Percentiles rank a stretch among this genome's conserved stretches.
Evolutionary conservation across 2,113 vertebrate genomes (phyloP).

Genomic region (Ctenodactylus gundi): DNA sequence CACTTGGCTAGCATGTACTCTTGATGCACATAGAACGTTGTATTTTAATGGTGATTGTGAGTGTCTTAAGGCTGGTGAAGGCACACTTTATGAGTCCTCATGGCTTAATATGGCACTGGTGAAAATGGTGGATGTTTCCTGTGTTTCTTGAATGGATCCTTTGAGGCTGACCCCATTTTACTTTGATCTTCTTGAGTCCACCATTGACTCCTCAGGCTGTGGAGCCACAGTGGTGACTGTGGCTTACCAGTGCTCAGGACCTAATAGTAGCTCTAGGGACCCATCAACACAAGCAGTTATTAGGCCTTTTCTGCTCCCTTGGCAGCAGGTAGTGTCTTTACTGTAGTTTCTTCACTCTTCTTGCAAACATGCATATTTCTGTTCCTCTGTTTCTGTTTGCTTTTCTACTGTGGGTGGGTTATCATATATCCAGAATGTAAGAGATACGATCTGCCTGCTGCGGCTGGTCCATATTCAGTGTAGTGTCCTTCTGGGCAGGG

Average conservation of each 20-base stretch:
- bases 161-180: neutral
- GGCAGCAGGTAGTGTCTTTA: neutral
- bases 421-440: neutral
- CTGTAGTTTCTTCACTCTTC: neutral
- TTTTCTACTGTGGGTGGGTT: accelerated
- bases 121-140: accelerated
- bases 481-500: neutral
- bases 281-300: neutral
- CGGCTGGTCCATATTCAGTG: neutral
- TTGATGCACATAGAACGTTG: neutral
- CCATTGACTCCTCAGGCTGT: accelerated
- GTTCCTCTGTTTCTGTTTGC: neutral
- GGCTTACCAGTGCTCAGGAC: neutral
- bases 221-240: accelerated
- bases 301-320: neutral
- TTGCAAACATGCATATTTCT: neutral
- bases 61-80: neutral
- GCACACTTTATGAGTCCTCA: neutral
- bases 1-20: neutral
- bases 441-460: neutral
- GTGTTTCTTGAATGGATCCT: neutral
- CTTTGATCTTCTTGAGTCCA: neutral
- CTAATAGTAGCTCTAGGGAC: neutral
- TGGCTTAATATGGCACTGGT: neutral
- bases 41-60: neutral